Conservation (phyloP, 2,113 vertebrate genomes). For the Plecturocebus donacophilus region DNA sequence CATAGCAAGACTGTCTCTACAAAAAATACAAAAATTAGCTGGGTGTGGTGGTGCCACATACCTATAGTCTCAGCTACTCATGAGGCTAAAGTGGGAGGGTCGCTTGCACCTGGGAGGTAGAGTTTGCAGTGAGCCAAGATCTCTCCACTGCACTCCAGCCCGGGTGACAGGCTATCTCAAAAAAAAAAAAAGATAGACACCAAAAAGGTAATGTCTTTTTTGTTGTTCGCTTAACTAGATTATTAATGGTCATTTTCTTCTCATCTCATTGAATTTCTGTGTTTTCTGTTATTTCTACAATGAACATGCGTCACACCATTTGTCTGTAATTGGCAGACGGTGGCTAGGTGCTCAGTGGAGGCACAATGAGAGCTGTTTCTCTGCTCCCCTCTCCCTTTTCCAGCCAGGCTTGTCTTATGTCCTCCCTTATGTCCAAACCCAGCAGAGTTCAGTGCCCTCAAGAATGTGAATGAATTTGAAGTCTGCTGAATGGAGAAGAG, state of each 20-base stretch:
- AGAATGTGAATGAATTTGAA: not conserved
- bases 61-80: no score
- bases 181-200: not conserved
- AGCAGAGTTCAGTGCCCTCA: not conserved
- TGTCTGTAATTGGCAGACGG: not conserved
- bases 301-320: not conserved
- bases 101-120: no score
- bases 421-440: not conserved
- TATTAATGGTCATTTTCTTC: not conserved
- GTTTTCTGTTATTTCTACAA: not conserved
- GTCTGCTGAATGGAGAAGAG: not conserved
- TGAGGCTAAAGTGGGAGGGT: no score
- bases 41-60: no score
- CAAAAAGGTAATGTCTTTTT: not conserved
- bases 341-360: fast-evolving
- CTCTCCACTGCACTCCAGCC: no score
- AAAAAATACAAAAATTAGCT: no score
- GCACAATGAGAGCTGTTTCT: not conserved
- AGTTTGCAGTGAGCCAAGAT: no score
- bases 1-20: no score
- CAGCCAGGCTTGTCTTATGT: not conserved
- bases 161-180: no score
- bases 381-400: not conserved
- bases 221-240: not conserved
- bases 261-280: not conserved